These are phyloP conservation scores for Sinocyclocheilus rhinocerous DNA, from an alignment of 2,113 vertebrate species.

Conservation along the genomic window DNA sequence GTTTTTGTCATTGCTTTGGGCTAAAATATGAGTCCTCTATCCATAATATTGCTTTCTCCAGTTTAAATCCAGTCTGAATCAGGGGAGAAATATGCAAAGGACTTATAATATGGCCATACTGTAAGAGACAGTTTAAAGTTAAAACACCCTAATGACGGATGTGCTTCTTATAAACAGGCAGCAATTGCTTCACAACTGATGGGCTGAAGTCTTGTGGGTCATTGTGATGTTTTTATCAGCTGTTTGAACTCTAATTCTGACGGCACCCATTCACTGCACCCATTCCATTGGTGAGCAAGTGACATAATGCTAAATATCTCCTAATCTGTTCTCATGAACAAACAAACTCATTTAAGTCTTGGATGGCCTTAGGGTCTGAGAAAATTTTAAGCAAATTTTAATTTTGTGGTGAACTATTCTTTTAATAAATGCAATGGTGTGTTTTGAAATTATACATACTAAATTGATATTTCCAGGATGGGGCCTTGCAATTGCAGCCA, in stretches of 20 bases:
- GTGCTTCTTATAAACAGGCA: not conserved
- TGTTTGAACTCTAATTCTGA: not conserved
- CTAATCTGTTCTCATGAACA: not conserved
- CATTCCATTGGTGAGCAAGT: not conserved
- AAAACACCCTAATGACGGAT: not conserved
- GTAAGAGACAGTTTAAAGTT: not conserved
- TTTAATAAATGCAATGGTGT: not conserved
- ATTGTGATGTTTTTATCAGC: not conserved
- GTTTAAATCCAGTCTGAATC: no score
- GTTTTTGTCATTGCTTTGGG: no score
- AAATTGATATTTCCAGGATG: conserved; percentile 66
- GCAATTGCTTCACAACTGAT: not conserved
- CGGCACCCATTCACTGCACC: no score
- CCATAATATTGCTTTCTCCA: no score
- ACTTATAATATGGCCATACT: not conserved
- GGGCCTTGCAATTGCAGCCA: conserved; percentile 74
- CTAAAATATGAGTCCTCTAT: no score
- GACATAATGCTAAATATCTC: not conserved
- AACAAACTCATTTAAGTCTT: not conserved
- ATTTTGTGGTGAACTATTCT: not conserved
- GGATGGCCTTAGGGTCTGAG: not conserved
- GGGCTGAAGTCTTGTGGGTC: not conserved
- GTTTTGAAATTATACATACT: not conserved
- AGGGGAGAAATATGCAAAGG: not conserved
- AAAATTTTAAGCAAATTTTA: no score